phyloP scores from a whole-genome alignment of 1,140 invertebrate genomes.

The Zaprionus ornatus region DNA sequence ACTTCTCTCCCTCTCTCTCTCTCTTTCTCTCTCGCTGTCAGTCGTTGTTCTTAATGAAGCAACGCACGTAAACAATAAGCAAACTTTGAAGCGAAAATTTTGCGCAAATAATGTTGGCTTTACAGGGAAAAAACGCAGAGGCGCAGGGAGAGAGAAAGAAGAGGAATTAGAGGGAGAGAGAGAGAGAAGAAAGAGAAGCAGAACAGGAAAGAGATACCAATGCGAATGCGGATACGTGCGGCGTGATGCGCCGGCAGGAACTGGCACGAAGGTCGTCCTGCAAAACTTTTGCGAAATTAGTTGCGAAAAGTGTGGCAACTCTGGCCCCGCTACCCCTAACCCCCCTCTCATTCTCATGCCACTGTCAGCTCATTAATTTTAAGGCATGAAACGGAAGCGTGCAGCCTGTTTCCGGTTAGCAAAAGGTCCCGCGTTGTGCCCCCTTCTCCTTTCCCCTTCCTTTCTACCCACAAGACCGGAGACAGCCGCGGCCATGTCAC shows the following conservation, averaged over 20 bases:
- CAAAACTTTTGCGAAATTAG: slow-evolving; percentile 76
- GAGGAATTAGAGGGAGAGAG: background rate
- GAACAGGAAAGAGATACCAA: slow-evolving; percentile 50
- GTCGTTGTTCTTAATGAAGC: slow-evolving; percentile 74
- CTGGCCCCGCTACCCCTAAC: slow-evolving; percentile 14
- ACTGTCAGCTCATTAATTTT: slow-evolving; percentile 76
- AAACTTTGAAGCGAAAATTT: slow-evolving; percentile 82
- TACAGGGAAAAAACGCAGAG: slow-evolving; percentile 10
- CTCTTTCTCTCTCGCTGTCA: background rate
- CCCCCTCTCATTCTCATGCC: background rate
- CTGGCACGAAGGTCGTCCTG: slow-evolving; percentile 70
- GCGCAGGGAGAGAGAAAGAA: background rate
- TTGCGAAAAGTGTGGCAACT: slow-evolving; percentile 79
- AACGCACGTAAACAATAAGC: slow-evolving; percentile 82
- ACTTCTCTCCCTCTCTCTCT: background rate
- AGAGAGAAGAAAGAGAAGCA: background rate
- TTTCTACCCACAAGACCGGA: slow-evolving; percentile 31
- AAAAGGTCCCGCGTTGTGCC: slow-evolving; percentile 21
- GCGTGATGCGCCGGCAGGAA: slow-evolving; percentile 69
- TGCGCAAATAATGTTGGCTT: slow-evolving; percentile 76
- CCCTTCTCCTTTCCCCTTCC: background rate
- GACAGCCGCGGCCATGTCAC: slow-evolving; percentile 67
- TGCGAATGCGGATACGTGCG: slow-evolving; percentile 61
- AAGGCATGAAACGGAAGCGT: slow-evolving; percentile 78
- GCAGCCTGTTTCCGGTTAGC: slow-evolving; percentile 74